Base-by-base conservation (phyloP, 2,888 invertebrate species). In the Chalcis sispes region DNA sequence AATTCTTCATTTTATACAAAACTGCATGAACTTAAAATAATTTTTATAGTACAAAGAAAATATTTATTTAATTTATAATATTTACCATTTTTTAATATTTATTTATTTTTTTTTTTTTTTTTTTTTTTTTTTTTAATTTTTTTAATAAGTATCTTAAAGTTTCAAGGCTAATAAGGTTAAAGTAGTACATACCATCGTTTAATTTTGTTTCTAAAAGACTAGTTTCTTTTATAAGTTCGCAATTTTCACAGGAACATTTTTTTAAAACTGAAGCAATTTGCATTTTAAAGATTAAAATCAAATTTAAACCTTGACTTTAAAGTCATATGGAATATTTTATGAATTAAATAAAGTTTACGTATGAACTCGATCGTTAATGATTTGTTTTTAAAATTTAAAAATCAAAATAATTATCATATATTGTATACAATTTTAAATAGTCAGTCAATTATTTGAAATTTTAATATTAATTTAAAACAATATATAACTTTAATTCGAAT, bases 311-410 rank as follows among this genome's bases (percentile, higher is more conserved):
- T 71, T 36, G 59, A 46, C 32, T 42, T 36, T 42, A 42, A 42
- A 42, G 15, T 42, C 15, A 42, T 42, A 65, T 54, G 23, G n/a
- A 64, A 42, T 46, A 15, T 7, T 46, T 23, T 46, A 13, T 15
- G 42, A 65, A 40, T 62, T 13, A 50, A 50, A 61, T 2, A 20
- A 48, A 40, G 25, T 40, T 62, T 20, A 48, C 46, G 20, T 42
- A 46, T 65, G n/a, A 67, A 46, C 25, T 71, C 46, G 66, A 66
- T 72, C 75, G 75, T 62, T 46, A 66, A 27, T 66, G 54, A 27
- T 66, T 76, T 76, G 65, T 72, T 72, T 66, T 66, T 40, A 36
- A 69, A 48, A 42, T 52, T 58, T 58, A n/a, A n/a, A n/a, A n/a
- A n/a, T n/a, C n/a, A n/a, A n/a, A n/a, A n/a, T n/a, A n/a, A n/a